Evolutionary conservation across 35 echinoderm and acorn worm species (phyloP).

Genomic region (Apostichopus japonicus): DNA sequence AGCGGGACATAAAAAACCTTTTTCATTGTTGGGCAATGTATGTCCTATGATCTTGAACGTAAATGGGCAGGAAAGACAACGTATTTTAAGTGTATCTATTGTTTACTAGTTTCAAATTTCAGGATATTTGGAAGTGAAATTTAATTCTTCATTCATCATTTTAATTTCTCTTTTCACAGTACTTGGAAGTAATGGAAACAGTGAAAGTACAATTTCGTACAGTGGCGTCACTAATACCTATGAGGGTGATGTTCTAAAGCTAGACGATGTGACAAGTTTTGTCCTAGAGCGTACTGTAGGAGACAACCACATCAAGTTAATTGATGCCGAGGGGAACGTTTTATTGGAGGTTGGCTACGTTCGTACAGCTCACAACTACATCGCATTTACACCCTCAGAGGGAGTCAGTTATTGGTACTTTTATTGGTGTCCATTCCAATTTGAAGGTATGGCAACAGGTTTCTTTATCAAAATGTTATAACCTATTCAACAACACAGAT

Average conservation of each 20-base stretch:
- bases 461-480: too few species aligned
- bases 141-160: too few species aligned
- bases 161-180: neutral
- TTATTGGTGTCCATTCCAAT: conserved; percentile 19
- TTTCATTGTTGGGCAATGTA: too few species aligned
- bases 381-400: neutral
- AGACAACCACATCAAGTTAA: neutral
- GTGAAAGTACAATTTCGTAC: neutral
- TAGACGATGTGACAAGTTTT: neutral
- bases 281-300: neutral
- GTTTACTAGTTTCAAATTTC: too few species aligned
- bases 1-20: too few species aligned
- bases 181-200: neutral
- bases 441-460: neutral
- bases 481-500: too few species aligned
- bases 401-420: neutral
- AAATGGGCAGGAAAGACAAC: too few species aligned
- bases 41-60: too few species aligned
- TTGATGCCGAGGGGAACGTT: neutral
- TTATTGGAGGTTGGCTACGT: neutral
- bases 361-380: neutral
- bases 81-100: too few species aligned
- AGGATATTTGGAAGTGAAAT: too few species aligned
- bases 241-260: neutral
- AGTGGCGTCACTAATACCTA: neutral